Conservation (phyloP, 2,888 invertebrate species). For the Ennomos erosarius region DNA sequence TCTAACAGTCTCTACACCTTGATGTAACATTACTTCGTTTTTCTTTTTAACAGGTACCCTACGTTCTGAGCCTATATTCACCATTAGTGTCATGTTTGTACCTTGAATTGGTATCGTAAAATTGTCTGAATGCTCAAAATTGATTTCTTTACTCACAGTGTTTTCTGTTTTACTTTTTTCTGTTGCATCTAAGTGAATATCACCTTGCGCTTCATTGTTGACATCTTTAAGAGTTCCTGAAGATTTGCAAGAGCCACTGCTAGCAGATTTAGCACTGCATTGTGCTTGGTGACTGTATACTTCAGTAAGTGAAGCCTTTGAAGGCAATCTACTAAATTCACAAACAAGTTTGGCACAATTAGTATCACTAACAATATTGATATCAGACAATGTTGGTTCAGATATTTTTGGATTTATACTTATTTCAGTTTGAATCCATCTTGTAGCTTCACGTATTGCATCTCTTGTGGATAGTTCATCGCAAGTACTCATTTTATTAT, state of each 20-base stretch:
- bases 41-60: constrained; percentile 13
- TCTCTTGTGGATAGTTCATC: constrained; percentile 24
- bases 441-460: constrained; percentile 59
- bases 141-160: constrained; percentile 11
- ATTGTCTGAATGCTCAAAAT: constrained; percentile 48
- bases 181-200: constrained; percentile 5
- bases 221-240: constrained; percentile 34
- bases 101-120: constrained; percentile 72
- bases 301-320: constrained; percentile 39
- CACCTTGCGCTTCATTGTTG: constrained; percentile 18
- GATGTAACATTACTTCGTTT: constrained; percentile 24
- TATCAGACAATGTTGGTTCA: constrained; percentile 70
- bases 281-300: constrained; percentile 23
- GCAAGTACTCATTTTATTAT: constrained; percentile 19
- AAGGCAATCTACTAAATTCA: constrained; percentile 54
- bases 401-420: constrained; percentile 74
- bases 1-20: constrained; percentile 54
- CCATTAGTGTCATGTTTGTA: constrained; percentile 75
- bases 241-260: constrained; percentile 27
- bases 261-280: constrained; percentile 6
- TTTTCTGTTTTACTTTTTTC: constrained; percentile 24
- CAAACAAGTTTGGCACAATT: constrained; percentile 60
- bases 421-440: constrained; percentile 75
- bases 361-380: constrained; percentile 60
- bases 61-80: constrained; percentile 53